Conservation (phyloP, 1,140 invertebrate species). For the Phymorhynchus buccinoides region DNA sequence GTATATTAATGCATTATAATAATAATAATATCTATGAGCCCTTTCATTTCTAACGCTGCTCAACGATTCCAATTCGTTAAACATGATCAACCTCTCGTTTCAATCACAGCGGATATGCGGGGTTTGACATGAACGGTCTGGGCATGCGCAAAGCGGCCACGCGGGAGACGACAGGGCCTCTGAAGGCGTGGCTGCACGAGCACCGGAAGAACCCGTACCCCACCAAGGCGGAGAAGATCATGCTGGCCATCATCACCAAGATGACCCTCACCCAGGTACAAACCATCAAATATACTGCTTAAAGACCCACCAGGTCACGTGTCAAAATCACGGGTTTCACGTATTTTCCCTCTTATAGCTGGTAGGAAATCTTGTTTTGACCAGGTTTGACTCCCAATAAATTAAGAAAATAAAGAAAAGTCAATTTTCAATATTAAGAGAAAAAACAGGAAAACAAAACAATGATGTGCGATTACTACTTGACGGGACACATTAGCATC, state of each 20-base stretch:
- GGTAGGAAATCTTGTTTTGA: too few species aligned
- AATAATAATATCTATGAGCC: too few species aligned
- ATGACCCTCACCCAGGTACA: constrained; percentile 93
- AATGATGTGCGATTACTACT: not conserved
- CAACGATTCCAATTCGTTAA: too few species aligned
- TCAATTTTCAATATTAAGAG: too few species aligned
- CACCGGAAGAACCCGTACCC: constrained; percentile 99
- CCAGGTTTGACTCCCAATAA: too few species aligned
- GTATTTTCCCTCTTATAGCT: too few species aligned
- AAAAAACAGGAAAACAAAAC: not conserved
- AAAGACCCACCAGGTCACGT: too few species aligned
- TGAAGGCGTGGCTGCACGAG: constrained; percentile 97
- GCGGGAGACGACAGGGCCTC: constrained; percentile 92
- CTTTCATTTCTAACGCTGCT: too few species aligned
- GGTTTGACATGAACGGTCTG: constrained; percentile 90
- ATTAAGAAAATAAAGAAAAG: too few species aligned
- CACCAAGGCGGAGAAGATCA: constrained; percentile 99
- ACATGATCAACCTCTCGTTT: too few species aligned
- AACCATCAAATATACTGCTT: not conserved
- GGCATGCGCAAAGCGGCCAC: constrained; percentile 94
- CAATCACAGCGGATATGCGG: constrained; percentile 85
- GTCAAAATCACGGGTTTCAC: too few species aligned
- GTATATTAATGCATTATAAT: too few species aligned
- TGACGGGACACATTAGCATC: not conserved
- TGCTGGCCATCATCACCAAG: constrained; percentile 97